Base-by-base conservation (phyloP, 2,113 vertebrate genomes). In the Sula dactylatra region DNA sequence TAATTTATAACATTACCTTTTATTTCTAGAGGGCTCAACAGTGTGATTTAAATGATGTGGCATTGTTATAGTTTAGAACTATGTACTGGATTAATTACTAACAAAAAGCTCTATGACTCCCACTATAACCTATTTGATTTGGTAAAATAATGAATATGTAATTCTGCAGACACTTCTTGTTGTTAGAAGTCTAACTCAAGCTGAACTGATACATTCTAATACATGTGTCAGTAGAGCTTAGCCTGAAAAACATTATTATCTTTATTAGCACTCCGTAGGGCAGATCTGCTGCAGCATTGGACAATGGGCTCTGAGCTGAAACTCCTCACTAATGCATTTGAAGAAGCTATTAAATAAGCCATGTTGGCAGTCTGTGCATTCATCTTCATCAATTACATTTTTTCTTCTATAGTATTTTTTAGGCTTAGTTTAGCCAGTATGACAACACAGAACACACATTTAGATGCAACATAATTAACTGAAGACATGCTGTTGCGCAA, bases 331-430 rank as follows among this genome's bases (percentile, higher is more conserved):
- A 65, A 78, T 36, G 71, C 26, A 47, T 90, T 94, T 96, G 88
- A 96, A 96, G 81, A 56, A 89, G 74, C 49, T 86, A 94, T 96
- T 97, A 95, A 95, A 95, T 94, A 96, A 94, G 36, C 82, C 61
- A 21, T 73, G 31, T 47, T 97, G 90, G 81, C 94, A 97, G 86
- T 16, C 79, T 80, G 80, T 34, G 49, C 49, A 70, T 93, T 97
- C 86, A 76, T 93, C 88, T 94, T 59, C 73, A 86, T 70, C 88
- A 93, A 90, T 89, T 94, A 66, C 20, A 27, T n/a, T 76, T 94
- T 91, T 69, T 58, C 58, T 81, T 94, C 61, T 40, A 66, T 10
- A 59, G 56, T 88, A 91, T 91, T 96, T 95, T 95, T 93, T 94
- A 82, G 81, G 54, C 54, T 88, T 47, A 69, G 55, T 70, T 90